Evolutionary conservation across 2,113 vertebrate species (phyloP), one percentile per base, ranked within the genome.

Genomic region (Epinephelus lanceolatus): DNA sequence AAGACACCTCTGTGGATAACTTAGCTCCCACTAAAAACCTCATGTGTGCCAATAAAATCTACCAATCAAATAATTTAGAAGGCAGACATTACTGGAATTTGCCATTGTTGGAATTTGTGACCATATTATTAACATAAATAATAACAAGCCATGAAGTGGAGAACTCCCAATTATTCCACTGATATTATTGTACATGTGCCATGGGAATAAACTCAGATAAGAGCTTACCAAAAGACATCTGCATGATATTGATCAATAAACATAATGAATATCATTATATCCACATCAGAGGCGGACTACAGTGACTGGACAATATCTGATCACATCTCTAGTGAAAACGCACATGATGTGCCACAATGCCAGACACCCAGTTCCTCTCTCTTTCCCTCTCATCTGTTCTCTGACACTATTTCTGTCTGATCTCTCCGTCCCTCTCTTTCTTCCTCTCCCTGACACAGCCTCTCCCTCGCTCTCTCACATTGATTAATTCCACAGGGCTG

Each of bases 401-500:
- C 69, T 76, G 85, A 71, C 80, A 81, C 52, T 21, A 13, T 72
- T 27, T 27, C 70, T 45, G 9, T 88, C 78, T 86, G 75, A 87
- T 90, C 85, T 88, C 77, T 76, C 21, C 23, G 12, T 86, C 84
- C 73, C 61, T 51, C 71, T 47, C 83, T 86, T 76, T 88, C 72
- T 82, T 80, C 80, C 51, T 57, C 25, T 70, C 25, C 63, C 77
- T 47, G 33, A 49, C 83, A 69, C 40, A 4, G 47, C 67, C 80
- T 45, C 87, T 77, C 72, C 63, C 78, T 67, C 73, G 3, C 86
- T 79, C 63, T n/a, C 84, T 80, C 60, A 2, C 79, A 78, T 83
- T 91, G 89, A 93, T 93, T 87, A 88, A 91, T 87, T 90, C 91
- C 90, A 82, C 70, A 57, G 91, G 84, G 88, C 82, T 70, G 55